These are phyloP conservation scores for Myotis yumanensis DNA, from an alignment of 2,113 vertebrate species.

Conservation along the genomic window DNA sequence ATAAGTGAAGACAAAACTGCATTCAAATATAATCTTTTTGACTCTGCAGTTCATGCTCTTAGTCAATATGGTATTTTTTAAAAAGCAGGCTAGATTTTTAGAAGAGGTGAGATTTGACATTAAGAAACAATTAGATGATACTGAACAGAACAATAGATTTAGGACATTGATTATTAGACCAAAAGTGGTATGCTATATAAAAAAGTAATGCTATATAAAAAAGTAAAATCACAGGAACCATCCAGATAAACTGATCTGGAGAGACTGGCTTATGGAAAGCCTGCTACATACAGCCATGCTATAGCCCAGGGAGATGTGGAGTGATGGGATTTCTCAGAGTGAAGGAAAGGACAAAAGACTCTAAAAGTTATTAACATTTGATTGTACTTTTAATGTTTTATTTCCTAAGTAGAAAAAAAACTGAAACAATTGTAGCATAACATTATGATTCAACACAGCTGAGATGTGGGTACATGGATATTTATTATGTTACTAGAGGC, in stretches of 20 bases:
- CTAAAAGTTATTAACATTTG: not conserved
- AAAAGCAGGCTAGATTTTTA: conserved; percentile 16
- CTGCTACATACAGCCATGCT: too few species aligned
- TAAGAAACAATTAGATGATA: not conserved
- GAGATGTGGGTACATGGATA: not conserved
- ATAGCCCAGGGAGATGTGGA: not conserved
- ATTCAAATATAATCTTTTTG: not conserved
- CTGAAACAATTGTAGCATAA: not conserved
- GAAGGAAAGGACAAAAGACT: not conserved
- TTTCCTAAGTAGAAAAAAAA: not conserved
- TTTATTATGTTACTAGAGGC: not conserved
- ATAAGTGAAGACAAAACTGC: not conserved
- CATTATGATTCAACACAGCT: not conserved
- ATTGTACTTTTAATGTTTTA: not conserved
- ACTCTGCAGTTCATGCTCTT: not conserved
- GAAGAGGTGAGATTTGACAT: not conserved
- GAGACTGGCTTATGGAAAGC: not conserved
- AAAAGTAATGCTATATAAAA: not conserved
- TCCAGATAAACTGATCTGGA: not conserved
- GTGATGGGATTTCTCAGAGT: not conserved
- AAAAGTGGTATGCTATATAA: not conserved
- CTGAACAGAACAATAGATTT: not conserved
- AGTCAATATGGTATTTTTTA: not conserved
- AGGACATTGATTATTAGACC: not conserved
- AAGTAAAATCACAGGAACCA: not conserved